Evolutionary conservation across 2,797 vertebrate genomes (phyloP), one percentile per base, ranked within the genome.

Genomic region (Vultur gryphus): DNA sequence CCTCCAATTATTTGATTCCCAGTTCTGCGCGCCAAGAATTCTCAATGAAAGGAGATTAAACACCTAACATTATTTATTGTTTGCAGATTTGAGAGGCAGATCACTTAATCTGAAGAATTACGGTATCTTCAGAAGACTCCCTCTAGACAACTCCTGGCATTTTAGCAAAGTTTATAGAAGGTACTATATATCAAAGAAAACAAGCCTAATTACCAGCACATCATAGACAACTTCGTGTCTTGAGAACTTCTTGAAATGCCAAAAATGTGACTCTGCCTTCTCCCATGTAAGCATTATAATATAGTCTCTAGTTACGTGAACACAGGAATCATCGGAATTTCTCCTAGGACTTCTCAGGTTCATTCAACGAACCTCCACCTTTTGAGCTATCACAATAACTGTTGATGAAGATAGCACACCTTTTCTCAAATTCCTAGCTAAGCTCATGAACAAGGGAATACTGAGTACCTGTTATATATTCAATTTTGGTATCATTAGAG

Each of bases 401-500:
- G 39, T 14, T 37, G 64, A 21, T n/a, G 71, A 26, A 44, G 64
- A 59, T 5, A 73, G 20, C 25, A 37, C 5, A 54, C 2, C 39
- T 70, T 10, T 35, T 7, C 69, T n/a, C 2, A 7, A 25, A 33
- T 8, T 64, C 73, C 54, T 19, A 12, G 33, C 20, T 35, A 61
- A 80, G 41, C 9, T 43, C 21, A 24, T 3, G 7, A 37, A 16
- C 43, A 28, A 46, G 39, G 39, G 33, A 86, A 21, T 16, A 13
- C 1, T 5, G 51, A 76, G 23, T 5, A 21, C 23, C 46, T 33
- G 33, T 15, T 65, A 43, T 0, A 4, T 4, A 25, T 28, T 43
- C 44, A 15, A 6, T 33, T 77, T 41, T 7, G 15, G 11, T 16
- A 31, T 37, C 43, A 7, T 48, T 13, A 55, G 12, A 41, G 39